Conservation (phyloP, 2,113 vertebrate genomes). For the Agapornis roseicollis region DNA sequence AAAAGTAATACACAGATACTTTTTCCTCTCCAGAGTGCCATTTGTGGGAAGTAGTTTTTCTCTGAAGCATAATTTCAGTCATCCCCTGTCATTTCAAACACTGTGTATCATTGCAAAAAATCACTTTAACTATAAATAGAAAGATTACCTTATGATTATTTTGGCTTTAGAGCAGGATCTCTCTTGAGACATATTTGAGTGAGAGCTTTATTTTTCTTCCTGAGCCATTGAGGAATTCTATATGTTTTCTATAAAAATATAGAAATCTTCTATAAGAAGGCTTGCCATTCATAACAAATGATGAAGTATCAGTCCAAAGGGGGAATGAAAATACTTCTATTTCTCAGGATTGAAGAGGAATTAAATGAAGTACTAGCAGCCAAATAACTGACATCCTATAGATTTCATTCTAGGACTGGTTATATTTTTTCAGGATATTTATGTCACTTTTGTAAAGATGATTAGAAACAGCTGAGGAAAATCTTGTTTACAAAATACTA, state of each 20-base stretch:
- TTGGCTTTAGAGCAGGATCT: background rate
- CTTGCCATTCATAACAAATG: background rate
- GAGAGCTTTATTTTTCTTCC: background rate
- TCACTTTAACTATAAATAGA: background rate
- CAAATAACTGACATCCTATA: background rate
- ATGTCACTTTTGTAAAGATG: background rate
- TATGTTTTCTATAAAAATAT: background rate
- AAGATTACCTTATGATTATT: background rate
- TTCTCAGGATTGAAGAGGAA: background rate
- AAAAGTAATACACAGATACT: background rate
- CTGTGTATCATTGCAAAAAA: background rate
- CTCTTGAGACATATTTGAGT: background rate
- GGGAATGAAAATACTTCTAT: background rate
- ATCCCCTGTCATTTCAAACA: background rate
- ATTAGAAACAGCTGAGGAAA: background rate
- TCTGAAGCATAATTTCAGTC: background rate
- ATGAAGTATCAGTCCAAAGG: background rate
- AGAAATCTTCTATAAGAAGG: background rate
- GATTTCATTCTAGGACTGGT: background rate
- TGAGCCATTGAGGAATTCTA: background rate
- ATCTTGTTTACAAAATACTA: background rate
- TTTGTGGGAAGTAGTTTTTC: slow-evolving; percentile 6
- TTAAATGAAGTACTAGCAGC: background rate
- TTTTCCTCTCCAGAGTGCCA: background rate
- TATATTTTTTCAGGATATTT: slow-evolving; percentile 22